Evolutionary conservation across 2,888 invertebrate species (phyloP).

Genomic region (Callimorpha dominula): DNA sequence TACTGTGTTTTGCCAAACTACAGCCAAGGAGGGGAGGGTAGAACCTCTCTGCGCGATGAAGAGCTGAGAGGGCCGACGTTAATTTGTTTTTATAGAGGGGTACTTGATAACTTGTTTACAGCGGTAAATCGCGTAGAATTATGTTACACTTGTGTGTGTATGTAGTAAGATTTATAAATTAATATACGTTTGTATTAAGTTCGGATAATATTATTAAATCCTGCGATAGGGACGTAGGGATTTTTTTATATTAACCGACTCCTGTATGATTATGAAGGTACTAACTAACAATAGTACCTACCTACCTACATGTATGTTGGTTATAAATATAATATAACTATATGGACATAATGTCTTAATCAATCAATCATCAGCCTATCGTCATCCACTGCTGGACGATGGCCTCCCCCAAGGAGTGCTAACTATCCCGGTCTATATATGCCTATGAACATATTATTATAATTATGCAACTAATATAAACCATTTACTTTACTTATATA

Average conservation of each 20-base stretch:
- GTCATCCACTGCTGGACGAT: too few relatives aligned
- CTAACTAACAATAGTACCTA: too few relatives aligned
- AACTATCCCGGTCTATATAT: too few relatives aligned
- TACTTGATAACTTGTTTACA: slow-evolving; percentile 21
- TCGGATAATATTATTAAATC: not conserved
- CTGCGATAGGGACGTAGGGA: not conserved
- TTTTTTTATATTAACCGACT: not conserved
- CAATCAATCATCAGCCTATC: too few relatives aligned
- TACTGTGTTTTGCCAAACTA: slow-evolving; percentile 68
- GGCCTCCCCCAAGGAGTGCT: too few relatives aligned
- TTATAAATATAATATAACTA: too few relatives aligned
- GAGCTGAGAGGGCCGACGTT: slow-evolving; percentile 24
- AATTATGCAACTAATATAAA: too few relatives aligned
- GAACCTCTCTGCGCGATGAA: slow-evolving; percentile 18
- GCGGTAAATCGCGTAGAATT: slow-evolving; percentile 8
- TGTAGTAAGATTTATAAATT: slow-evolving; percentile 4
- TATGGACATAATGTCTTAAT: too few relatives aligned
- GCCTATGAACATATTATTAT: too few relatives aligned
- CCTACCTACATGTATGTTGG: too few relatives aligned
- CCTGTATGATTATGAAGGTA: not conserved
- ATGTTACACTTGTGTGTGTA: not conserved
- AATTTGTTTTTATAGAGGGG: slow-evolving; percentile 32
- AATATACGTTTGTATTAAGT: not conserved
- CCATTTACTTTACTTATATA: too few relatives aligned
- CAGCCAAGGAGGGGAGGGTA: slow-evolving; percentile 32